Percentiles rank a stretch among this genome's conserved stretches.
These are phyloP conservation scores for Diarsia dahlii DNA, from an alignment of 2,888 invertebrate genomes.

Conservation along the genomic window DNA sequence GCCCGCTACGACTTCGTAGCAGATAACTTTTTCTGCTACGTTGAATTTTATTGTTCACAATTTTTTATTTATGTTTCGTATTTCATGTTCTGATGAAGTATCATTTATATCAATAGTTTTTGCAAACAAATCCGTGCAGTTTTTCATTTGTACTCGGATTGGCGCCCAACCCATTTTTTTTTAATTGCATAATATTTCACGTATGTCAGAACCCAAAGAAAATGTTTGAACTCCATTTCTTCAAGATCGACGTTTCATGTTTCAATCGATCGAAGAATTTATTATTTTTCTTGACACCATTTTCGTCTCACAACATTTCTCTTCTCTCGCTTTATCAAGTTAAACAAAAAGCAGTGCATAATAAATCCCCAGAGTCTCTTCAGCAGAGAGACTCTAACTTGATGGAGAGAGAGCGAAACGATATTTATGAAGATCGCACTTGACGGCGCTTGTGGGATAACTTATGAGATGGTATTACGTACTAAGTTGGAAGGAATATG, in stretches of 20 bases:
- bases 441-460: constrained; percentile 26
- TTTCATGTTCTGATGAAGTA: neutral
- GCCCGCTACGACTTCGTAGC: constrained; percentile 24
- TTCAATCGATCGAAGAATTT: neutral
- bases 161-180: neutral
- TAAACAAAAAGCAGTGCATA: constrained; percentile 19
- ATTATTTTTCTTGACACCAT: neutral
- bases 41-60: neutral
- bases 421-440: constrained; percentile 44
- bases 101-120: neutral
- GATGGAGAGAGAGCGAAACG: constrained; percentile 30
- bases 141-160: neutral
- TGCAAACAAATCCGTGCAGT: neutral
- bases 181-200: neutral
- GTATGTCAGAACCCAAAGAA: neutral
- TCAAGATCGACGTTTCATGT: neutral
- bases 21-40: constrained; percentile 14
- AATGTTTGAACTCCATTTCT: neutral
- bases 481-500: constrained; percentile 21
- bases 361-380: constrained; percentile 20
- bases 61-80: neutral
- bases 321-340: neutral
- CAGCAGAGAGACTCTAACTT: constrained; percentile 9
- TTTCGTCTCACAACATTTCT: neutral
- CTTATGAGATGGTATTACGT: constrained; percentile 12